These are phyloP conservation scores for Allobates femoralis DNA, from an alignment of 2,797 vertebrate genomes.

Conservation along the genomic window DNA sequence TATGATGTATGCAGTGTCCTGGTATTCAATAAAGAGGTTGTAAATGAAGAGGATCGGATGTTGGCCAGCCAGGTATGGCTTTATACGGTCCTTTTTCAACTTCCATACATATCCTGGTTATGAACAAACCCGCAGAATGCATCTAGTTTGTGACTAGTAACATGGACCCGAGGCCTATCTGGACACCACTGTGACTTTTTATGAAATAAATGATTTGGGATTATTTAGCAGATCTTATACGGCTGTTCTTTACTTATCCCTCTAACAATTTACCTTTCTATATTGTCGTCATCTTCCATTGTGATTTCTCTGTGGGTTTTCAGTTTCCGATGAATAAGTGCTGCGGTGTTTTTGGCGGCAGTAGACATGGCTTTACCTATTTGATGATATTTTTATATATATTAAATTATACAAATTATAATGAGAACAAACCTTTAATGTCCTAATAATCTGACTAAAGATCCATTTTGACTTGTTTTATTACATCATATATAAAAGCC, in stretches of 20 bases:
- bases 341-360: conserved; percentile 76
- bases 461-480: background rate
- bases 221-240: too few relatives aligned
- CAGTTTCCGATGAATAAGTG: conserved; percentile 79
- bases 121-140: too few relatives aligned
- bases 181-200: too few relatives aligned
- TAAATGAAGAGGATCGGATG: too few relatives aligned
- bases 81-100: too few relatives aligned
- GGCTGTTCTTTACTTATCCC: background rate
- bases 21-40: too few relatives aligned
- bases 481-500: background rate
- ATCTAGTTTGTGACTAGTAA: too few relatives aligned
- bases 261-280: conserved; percentile 77
- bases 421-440: background rate
- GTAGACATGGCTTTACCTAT: conserved; percentile 73
- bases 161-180: too few relatives aligned
- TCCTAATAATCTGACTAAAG: background rate
- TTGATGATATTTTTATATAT: background rate
- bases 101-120: too few relatives aligned
- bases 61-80: too few relatives aligned
- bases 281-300: conserved; percentile 70
- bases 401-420: background rate
- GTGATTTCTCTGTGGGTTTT: conserved; percentile 72
- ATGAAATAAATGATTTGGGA: too few relatives aligned
- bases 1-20: too few relatives aligned